Evolutionary conservation across 2,797 vertebrate species (phyloP).

Genomic region (Heteromormyrus szaboi): DNA sequence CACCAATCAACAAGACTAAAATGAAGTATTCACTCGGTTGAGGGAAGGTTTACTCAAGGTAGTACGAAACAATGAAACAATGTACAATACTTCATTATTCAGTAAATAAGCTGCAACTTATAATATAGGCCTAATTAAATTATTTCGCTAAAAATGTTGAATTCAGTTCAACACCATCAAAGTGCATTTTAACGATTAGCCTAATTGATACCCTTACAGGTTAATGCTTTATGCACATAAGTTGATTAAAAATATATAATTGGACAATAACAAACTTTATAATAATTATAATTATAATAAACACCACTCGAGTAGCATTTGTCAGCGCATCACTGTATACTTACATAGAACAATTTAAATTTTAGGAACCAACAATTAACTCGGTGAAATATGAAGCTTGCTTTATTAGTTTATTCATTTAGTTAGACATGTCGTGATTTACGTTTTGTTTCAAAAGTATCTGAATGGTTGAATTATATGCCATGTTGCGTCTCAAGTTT

Average conservation of each 20-base stretch:
- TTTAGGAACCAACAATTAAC: not conserved
- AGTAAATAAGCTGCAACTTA: not conserved
- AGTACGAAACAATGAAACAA: not conserved
- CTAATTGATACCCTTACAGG: not conserved
- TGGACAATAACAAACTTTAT: not conserved
- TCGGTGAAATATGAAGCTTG: not conserved
- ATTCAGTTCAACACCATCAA: not conserved
- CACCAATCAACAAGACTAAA: not conserved
- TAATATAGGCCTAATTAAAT: not conserved
- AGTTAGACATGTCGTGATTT: not conserved
- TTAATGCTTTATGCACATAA: not conserved
- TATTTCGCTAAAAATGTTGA: not conserved
- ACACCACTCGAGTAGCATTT: not conserved
- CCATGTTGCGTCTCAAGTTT: not conserved
- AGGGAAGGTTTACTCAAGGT: not conserved
- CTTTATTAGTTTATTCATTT: not conserved
- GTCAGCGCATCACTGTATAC: not conserved
- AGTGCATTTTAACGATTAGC: not conserved
- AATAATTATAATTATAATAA: not conserved
- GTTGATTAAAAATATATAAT: not conserved
- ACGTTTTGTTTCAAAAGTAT: not conserved
- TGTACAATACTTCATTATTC: not conserved
- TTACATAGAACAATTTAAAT: not conserved
- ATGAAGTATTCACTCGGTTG: not conserved
- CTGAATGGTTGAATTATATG: not conserved